These are phyloP conservation scores for Dascyllus trimaculatus DNA, from an alignment of 2,113 vertebrate species.

Conservation along the genomic window DNA sequence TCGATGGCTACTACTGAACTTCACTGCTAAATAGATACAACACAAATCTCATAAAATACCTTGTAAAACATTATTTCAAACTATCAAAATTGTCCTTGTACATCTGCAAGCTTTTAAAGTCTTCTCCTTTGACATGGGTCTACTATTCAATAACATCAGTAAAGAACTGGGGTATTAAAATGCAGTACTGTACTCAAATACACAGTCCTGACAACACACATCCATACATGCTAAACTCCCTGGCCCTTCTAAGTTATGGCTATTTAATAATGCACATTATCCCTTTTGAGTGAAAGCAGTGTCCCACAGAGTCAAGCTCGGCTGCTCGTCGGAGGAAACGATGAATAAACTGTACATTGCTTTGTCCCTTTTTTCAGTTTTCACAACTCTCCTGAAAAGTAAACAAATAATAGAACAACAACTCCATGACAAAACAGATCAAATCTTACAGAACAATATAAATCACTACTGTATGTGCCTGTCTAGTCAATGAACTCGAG, in stretches of 20 bases:
- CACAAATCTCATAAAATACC: background rate
- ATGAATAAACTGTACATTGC: constrained; percentile 53
- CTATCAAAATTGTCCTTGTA: background rate
- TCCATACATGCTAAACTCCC: constrained; percentile 38
- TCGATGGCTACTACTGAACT: constrained; percentile 27
- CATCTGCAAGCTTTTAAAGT: constrained; percentile 4
- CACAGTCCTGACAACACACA: constrained; percentile 43
- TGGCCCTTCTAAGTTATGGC: constrained; percentile 59
- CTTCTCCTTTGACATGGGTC: constrained; percentile 16
- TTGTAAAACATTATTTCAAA: background rate
- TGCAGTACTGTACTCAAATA: constrained; percentile 36
- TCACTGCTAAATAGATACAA: constrained; percentile 15
- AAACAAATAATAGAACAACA: constrained; percentile 60
- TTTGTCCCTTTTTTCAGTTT: constrained; percentile 50
- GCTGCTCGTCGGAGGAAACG: constrained; percentile 14
- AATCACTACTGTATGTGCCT: constrained; percentile 59
- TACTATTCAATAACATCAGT: constrained; percentile 13
- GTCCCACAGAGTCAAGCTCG: constrained; percentile 5
- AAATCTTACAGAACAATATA: constrained; percentile 69
- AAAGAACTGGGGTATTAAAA: constrained; percentile 32
- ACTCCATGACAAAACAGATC: constrained; percentile 66
- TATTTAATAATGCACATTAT: constrained; percentile 63
- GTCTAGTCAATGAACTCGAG: constrained; percentile 46
- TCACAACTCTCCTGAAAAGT: constrained; percentile 43
- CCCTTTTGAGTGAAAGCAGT: constrained; percentile 13